These are phyloP conservation scores for Bryconaethiops microstoma DNA, from an alignment of 2,797 vertebrate genomes.

Conservation along the genomic window DNA sequence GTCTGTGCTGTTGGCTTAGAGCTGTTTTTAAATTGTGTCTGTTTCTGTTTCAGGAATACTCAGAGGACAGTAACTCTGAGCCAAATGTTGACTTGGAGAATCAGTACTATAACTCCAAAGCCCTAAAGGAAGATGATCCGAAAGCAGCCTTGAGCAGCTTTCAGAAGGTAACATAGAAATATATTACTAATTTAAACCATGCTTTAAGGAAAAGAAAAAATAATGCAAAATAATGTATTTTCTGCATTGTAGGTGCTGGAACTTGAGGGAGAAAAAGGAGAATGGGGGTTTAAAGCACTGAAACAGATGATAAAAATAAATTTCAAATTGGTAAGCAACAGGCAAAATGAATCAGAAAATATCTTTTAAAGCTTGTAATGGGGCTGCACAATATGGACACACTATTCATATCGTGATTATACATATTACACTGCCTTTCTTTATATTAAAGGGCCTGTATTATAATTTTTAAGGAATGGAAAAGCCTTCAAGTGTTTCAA, in stretches of 20 bases:
- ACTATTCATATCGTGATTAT: too few species aligned
- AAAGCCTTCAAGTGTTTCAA: too few species aligned
- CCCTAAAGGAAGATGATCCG: slow-evolving; percentile 92
- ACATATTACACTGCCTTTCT: too few species aligned
- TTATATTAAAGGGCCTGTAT: too few species aligned
- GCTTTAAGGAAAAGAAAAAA: not conserved
- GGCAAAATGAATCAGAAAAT: not conserved
- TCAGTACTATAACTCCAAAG: slow-evolving; percentile 96
- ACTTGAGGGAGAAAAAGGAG: slow-evolving; percentile 98
- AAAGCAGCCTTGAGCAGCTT: slow-evolving; percentile 92
- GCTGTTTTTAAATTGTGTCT: slow-evolving; percentile 4
- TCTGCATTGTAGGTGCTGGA: slow-evolving; percentile 87
- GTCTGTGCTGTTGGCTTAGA: not conserved
- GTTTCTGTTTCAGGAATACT: slow-evolving; percentile 81
- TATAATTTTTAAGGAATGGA: too few species aligned
- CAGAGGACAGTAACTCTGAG: slow-evolving; percentile 93
- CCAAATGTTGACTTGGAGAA: slow-evolving; percentile 94
- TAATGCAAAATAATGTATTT: not conserved
- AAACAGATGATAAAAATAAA: slow-evolving; percentile 99
- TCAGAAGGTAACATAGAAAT: slow-evolving; percentile 81
- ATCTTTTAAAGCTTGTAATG: not conserved
- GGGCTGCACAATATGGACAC: too few species aligned
- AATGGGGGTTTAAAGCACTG: slow-evolving; percentile 99
- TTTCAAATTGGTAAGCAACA: slow-evolving; percentile 92
- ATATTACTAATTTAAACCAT: not conserved